Evolutionary conservation across 2,888 invertebrate genomes (phyloP), one percentile per base, ranked within the genome.

Genomic region (Netelia virgata): DNA sequence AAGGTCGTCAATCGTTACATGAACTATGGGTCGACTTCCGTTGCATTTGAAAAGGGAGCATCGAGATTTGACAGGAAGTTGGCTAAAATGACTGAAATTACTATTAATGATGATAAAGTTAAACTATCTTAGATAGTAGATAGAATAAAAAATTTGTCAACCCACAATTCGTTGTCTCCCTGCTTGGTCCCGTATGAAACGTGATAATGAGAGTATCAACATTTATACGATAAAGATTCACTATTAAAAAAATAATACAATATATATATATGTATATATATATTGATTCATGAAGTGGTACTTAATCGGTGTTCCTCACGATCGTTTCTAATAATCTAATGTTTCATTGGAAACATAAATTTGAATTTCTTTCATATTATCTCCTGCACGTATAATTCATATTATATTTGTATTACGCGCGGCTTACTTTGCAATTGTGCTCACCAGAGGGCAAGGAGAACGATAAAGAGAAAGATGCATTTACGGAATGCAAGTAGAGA

Each of bases 41-140:
- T 95, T 72, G 93, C 95, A 5, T 94, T 95, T 82, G 96, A 96
- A 86, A 96, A 96, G 90, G 95, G 96, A 88, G 94, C 95, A 70
- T 96, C 96, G 87, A 97, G 96, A 91, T 96, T 97, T 90, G 95
- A 95, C 53, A 97, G 97, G 89, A 96, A 96, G 90, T 90, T 97
- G 18, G 95, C 95, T 83, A 97, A 96, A 93, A 95, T 96, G 36
- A 94, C 95, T n/a, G 95, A 95, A 89, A 94, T 97, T 66, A 94
- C 94, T 88, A 94, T 97, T 76, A 94, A 95, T 70, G 95, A 96
- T 88, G 95, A 96, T 89, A 94, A 95, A 92, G 96, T 96, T 6
- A 91, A 82, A 84, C 75, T 92, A 82, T 73, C 77, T 36, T 87
- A 87, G 83, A 76, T 81, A 18, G 18, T 23, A 41, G 8, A 64